Evolutionary conservation across 2,113 vertebrate genomes (phyloP).

Genomic region (Pantherophis guttatus): DNA sequence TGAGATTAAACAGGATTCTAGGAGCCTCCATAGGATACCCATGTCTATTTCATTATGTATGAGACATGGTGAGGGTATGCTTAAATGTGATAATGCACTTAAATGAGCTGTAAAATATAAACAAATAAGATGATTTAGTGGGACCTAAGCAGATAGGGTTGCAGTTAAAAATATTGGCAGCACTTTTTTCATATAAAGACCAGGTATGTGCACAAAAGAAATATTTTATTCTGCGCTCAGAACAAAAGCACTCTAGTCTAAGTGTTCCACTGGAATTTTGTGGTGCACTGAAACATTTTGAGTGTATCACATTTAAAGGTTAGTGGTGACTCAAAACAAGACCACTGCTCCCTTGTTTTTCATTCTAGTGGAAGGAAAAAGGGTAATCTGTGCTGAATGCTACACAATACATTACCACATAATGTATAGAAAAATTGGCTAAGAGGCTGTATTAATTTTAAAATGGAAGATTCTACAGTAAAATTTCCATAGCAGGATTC

Average conservation of each 20-base stretch:
- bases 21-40: not conserved
- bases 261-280: not conserved
- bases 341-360: not conserved
- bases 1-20: not conserved
- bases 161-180: not conserved
- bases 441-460: not conserved
- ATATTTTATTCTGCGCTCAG: not conserved
- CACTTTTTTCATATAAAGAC: not conserved
- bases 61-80: not conserved
- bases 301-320: not conserved
- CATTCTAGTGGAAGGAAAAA: not conserved
- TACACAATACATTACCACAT: not conserved
- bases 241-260: not conserved
- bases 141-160: not conserved
- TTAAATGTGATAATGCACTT: not conserved
- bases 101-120: conserved; percentile 18
- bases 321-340: not conserved
- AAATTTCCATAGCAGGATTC: not conserved
- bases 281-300: not conserved
- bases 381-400: not conserved
- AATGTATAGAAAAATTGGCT: not conserved
- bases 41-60: not conserved
- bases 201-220: not conserved
- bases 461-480: not conserved
- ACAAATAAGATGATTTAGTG: not conserved